Base-by-base conservation (phyloP, 2,113 vertebrate genomes). In the Mustelus asterias region DNA sequence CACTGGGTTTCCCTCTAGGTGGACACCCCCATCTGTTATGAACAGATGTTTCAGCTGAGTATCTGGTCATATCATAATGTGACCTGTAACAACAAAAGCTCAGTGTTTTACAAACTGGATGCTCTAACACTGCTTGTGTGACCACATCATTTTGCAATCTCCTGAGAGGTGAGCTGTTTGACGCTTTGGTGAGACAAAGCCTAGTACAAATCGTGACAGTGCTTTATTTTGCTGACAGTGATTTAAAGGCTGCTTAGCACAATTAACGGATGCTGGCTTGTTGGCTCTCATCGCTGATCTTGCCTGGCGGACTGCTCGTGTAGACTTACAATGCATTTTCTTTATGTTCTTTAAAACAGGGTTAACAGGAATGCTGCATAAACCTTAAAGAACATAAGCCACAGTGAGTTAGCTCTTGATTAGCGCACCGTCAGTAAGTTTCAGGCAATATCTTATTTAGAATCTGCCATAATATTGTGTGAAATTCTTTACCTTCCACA, bases 21-120 rank as follows among this genome's bases (percentile, higher is more conserved):
- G 58, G 58, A n/a, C 63, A 33, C 58, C 13, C 14, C 29, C 54
- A 90, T 63, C 88, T 90, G 26, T 90, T 90, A 60, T 29, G 26
- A 60, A 33, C 88, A 90, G 88, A 90, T 90, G 88, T 90, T 90
- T 90, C 26, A 90, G 88, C 48, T 14, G 54, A 88, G 20, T 90
- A n/a, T 60, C 58, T 60, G n/a, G 58, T 22, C 11, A 60, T 90
- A 90, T n/a, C 3, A n/a, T 90, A 63, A n/a, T 63, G 54, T 60
- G 58, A 29, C 58, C 29, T n/a, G 58, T 6, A 63, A 90, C 58
- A 63, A 90, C 29, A 60, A 90, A 63, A 90, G 29, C 26, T 54
- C 29, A 60, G 54, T 60, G 88, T 63, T 93, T 9, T 16, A 37
- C 63, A n/a, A 65, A 65, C 18, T 65, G 16, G 18, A 37, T 65